Conservation (phyloP, 2,113 vertebrate species). For the Stigmatopora argus region DNA sequence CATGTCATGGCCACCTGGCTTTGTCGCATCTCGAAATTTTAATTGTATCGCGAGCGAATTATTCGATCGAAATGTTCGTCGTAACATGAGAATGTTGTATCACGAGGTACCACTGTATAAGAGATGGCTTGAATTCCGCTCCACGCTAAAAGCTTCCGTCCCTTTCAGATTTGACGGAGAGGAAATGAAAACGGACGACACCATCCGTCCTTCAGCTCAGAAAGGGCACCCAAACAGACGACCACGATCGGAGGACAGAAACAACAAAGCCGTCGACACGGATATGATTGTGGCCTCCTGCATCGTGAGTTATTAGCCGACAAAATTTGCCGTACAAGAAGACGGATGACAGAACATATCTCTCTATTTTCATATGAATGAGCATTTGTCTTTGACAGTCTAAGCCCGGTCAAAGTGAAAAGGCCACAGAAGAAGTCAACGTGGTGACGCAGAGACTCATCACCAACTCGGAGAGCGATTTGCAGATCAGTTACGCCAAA, state of each 20-base stretch:
- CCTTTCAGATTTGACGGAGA: slow-evolving; percentile 85
- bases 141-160: background rate
- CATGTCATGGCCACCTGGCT: too few species aligned
- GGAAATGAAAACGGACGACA: slow-evolving; percentile 87
- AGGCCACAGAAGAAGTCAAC: slow-evolving; percentile 85
- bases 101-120: too few species aligned
- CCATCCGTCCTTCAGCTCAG: slow-evolving; percentile 84
- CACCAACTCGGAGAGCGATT: slow-evolving; percentile 87
- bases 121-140: background rate
- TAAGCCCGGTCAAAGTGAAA: slow-evolving; percentile 81
- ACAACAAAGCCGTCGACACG: slow-evolving; percentile 86
- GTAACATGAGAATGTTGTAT: too few species aligned
- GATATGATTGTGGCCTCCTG: slow-evolving; percentile 92
- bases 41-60: too few species aligned
- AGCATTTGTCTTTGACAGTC: slow-evolving; percentile 62
- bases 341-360: too few species aligned
- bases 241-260: slow-evolving; percentile 79
- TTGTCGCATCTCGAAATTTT: too few species aligned
- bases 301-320: slow-evolving; percentile 66
- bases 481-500: slow-evolving; percentile 92
- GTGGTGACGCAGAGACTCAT: slow-evolving; percentile 91
- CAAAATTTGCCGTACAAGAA: background rate
- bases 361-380: too few species aligned
- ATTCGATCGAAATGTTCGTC: too few species aligned
- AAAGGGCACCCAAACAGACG: slow-evolving; percentile 87